Evolutionary conservation across 2,797 vertebrate species (phyloP).

Genomic region (Epinephelus awoara): DNA sequence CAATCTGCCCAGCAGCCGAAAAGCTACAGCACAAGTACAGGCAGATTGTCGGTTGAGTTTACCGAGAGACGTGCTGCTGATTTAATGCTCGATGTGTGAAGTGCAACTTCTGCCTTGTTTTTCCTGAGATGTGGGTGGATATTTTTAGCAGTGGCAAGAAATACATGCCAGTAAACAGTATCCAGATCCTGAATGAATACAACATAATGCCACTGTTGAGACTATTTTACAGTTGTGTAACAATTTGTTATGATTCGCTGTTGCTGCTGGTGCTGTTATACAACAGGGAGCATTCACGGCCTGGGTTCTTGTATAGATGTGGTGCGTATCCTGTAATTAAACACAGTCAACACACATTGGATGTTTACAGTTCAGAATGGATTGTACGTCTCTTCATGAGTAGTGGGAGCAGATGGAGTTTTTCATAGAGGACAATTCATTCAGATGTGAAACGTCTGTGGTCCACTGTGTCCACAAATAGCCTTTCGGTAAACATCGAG

Average conservation of each 20-base stretch:
- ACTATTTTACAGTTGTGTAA: conserved; percentile 59
- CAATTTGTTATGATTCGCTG: conserved; percentile 63
- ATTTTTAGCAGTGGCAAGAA: conserved; percentile 70
- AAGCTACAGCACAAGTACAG: conserved; percentile 14
- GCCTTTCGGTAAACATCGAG: conserved; percentile 74
- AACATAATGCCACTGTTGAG: conserved; percentile 58
- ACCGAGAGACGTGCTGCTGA: conserved; percentile 26
- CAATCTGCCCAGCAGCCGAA: conserved; percentile 3
- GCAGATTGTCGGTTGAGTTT: conserved; percentile 37
- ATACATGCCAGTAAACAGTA: conserved; percentile 61
- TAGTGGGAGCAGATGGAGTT: conserved; percentile 47
- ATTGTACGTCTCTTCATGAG: conserved; percentile 35
- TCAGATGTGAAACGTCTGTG: conserved; percentile 67
- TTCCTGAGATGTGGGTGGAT: conserved; percentile 54
- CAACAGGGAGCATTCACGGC: conserved; percentile 59
- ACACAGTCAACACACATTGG: conserved; percentile 53
- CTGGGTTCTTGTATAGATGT: conserved; percentile 42
- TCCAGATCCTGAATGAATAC: conserved; percentile 56
- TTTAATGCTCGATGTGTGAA: conserved; percentile 49
- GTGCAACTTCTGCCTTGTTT: conserved; percentile 56
- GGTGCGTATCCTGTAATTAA: conserved; percentile 67
- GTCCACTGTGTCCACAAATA: conserved; percentile 68
- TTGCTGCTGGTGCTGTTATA: conserved; percentile 53
- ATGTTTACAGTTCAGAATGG: conserved; percentile 61
- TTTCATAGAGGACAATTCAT: conserved; percentile 71